Percentiles rank a stretch among this genome's conserved stretches.
Evolutionary conservation across 2,113 vertebrate genomes (phyloP).

Genomic region (Puffinus mauretanicus): DNA sequence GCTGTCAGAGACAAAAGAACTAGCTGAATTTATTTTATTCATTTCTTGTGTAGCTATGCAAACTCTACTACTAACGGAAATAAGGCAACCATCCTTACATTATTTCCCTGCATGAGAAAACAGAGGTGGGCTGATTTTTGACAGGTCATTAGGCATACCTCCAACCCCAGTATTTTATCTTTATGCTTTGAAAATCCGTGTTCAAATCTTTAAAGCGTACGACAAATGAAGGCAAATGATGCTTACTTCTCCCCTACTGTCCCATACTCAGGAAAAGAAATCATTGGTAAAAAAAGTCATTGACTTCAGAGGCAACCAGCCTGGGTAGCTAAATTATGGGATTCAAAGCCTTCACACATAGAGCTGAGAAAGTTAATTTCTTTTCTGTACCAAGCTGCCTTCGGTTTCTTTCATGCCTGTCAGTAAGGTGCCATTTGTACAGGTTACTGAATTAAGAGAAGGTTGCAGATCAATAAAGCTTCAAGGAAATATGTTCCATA

Average conservation of each 20-base stretch:
- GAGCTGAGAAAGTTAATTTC: background rate
- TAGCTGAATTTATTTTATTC: background rate
- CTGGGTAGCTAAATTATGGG: background rate
- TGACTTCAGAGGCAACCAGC: background rate
- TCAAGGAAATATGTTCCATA: background rate
- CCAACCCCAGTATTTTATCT: background rate
- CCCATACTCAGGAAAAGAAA: background rate
- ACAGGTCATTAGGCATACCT: background rate
- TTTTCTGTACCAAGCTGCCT: background rate
- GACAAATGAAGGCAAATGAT: background rate
- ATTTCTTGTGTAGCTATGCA: background rate
- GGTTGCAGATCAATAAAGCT: background rate
- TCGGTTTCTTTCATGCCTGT: background rate
- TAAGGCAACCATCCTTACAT: background rate
- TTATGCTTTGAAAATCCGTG: background rate
- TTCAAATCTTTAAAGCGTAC: background rate
- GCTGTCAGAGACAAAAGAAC: background rate
- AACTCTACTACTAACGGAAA: background rate
- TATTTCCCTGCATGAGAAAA: background rate
- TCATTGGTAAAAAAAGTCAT: background rate
- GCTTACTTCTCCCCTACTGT: background rate
- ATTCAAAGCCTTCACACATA: background rate
- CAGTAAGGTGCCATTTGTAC: background rate
- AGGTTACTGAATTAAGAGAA: background rate
- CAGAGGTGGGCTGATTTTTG: background rate